A percentile compares a stretch with the other conserved stretches of the same genome.
These are phyloP conservation scores for Salarias fasciatus DNA, from an alignment of 2,797 vertebrate species.

Conservation along the genomic window DNA sequence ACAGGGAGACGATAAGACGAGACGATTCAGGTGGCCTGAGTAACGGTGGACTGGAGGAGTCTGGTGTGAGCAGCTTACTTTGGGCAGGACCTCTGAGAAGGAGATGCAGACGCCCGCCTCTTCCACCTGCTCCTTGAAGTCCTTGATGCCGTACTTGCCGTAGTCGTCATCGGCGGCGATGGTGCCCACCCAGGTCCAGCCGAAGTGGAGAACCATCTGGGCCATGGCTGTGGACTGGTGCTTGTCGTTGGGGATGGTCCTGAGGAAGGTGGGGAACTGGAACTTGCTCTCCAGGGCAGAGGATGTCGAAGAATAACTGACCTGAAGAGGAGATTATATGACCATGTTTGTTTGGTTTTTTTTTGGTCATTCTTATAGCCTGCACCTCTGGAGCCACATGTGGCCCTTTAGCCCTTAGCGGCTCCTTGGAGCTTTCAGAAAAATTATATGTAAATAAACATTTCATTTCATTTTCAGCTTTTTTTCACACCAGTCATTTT, in stretches of 20 bases:
- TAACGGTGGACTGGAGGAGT: not conserved
- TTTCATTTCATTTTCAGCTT: no score
- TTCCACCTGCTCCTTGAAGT: slow-evolving; percentile 87
- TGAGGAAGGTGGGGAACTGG: slow-evolving; percentile 89
- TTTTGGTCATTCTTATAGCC: not conserved
- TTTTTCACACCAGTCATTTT: no score
- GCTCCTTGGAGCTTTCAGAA: no score
- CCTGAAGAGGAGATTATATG: slow-evolving; percentile 67
- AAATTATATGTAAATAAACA: no score
- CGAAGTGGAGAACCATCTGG: slow-evolving; percentile 85
- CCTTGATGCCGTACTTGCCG: slow-evolving; percentile 89
- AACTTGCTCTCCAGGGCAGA: slow-evolving; percentile 87
- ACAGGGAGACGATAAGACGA: not conserved
- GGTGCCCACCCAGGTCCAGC: slow-evolving; percentile 90
- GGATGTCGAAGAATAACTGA: slow-evolving; percentile 86
- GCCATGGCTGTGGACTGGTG: slow-evolving; percentile 86
- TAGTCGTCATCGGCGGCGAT: slow-evolving; percentile 89
- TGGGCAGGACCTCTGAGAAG: slow-evolving; percentile 88
- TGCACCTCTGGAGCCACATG: no score
- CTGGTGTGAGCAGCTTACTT: slow-evolving; percentile 59
- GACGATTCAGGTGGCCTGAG: no score
- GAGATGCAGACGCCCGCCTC: slow-evolving; percentile 84
- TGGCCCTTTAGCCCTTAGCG: no score
- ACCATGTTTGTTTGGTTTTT: no score
- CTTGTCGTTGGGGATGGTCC: slow-evolving; percentile 83